Evolutionary conservation across 2,113 vertebrate genomes (phyloP).

Genomic region (Rattus rattus): DNA sequence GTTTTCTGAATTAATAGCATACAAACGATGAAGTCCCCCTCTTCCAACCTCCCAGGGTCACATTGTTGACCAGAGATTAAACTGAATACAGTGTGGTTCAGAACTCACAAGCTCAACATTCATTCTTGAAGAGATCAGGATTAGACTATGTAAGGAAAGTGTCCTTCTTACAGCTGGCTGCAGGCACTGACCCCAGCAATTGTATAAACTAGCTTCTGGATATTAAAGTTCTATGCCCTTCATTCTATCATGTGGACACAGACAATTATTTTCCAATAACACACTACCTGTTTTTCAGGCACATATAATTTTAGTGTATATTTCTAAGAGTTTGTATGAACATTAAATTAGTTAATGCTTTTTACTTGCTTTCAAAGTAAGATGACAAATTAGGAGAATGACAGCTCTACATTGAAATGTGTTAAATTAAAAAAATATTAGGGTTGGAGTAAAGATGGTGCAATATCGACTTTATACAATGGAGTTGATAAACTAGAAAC

Average conservation of each 20-base stretch:
- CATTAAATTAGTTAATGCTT: constrained; percentile 14
- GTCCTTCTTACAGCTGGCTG: background rate
- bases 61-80: background rate
- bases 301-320: background rate
- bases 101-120: background rate
- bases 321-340: background rate
- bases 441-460: background rate
- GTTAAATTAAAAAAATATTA: background rate
- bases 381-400: background rate
- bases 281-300: background rate
- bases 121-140: background rate
- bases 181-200: background rate
- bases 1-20: background rate
- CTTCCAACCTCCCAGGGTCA: background rate
- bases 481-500: background rate
- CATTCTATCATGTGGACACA: background rate
- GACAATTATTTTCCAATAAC: background rate
- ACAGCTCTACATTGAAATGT: background rate
- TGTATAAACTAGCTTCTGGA: background rate
- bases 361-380: background rate
- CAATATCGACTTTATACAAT: no score
- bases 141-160: no score
- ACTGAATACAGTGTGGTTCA: background rate
- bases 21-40: background rate
- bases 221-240: background rate